Evolutionary conservation across 2,113 vertebrate genomes (phyloP).

Genomic region (Alosa alosa): DNA sequence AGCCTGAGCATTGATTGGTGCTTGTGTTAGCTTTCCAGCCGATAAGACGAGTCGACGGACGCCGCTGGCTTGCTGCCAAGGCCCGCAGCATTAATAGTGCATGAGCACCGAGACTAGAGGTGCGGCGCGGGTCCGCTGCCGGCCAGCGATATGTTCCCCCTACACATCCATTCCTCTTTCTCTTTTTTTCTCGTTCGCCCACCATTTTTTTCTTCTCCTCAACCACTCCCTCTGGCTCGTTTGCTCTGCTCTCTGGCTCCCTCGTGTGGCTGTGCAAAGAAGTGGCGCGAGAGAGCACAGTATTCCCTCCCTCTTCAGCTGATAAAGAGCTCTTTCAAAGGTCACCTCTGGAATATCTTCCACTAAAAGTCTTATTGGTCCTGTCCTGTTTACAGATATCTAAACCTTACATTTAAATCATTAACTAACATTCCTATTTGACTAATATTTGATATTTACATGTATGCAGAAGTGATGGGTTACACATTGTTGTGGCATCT

Average conservation of each 20-base stretch:
- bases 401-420: constrained; percentile 9
- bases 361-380: neutral
- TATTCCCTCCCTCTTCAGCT: neutral
- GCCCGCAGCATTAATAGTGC: neutral
- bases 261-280: constrained; percentile 44
- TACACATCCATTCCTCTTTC: constrained; percentile 7
- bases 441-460: neutral
- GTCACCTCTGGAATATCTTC: neutral
- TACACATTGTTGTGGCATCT: neutral
- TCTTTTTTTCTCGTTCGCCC: constrained; percentile 33
- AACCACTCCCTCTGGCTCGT: constrained; percentile 57
- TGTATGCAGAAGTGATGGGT: neutral
- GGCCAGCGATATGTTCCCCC: neutral
- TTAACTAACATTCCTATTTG: neutral
- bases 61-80: constrained; percentile 14
- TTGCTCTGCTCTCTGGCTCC: constrained; percentile 61
- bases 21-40: constrained; percentile 37
- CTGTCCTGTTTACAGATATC: neutral
- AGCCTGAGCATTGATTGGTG: constrained; percentile 32
- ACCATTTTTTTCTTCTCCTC: constrained; percentile 47
- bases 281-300: neutral
- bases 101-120: neutral
- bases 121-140: neutral
- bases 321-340: neutral
- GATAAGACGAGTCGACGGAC: constrained; percentile 37